Conservation (phyloP, 2,113 vertebrate genomes). For the Sylvietta virens region DNA sequence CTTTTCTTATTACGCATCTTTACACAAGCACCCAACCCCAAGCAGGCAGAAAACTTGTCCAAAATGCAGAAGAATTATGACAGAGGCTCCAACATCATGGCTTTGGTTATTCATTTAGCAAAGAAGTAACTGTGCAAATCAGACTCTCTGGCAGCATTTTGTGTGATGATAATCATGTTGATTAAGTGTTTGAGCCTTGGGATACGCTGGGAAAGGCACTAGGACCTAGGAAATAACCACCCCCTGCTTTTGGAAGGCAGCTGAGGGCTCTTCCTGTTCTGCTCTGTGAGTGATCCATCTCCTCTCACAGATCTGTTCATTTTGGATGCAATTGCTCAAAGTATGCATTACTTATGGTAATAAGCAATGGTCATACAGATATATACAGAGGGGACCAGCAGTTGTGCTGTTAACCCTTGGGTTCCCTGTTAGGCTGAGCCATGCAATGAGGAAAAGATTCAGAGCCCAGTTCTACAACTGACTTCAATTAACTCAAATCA, state of each 20-base stretch:
- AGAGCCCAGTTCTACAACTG: neutral
- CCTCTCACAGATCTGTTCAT: slow-evolving; percentile 36
- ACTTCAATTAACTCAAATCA: neutral
- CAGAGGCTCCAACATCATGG: neutral
- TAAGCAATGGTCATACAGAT: neutral
- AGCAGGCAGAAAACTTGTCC: neutral
- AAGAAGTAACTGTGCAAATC: neutral
- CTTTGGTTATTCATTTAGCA: neutral
- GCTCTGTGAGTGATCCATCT: slow-evolving; percentile 42
- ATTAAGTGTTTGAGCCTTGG: neutral
- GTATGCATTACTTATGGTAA: slow-evolving; percentile 34
- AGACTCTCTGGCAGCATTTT: neutral
- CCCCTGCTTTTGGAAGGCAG: slow-evolving; percentile 44
- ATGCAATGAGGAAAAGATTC: neutral
- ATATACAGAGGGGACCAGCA: slow-evolving; percentile 2
- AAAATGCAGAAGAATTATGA: slow-evolving; percentile 18
- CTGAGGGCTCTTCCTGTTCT: slow-evolving; percentile 58
- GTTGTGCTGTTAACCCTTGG: slow-evolving; percentile 31
- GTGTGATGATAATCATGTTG: slow-evolving; percentile 19
- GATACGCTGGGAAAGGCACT: neutral
- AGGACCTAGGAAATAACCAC: slow-evolving; percentile 44
- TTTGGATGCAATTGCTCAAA: slow-evolving; percentile 43
- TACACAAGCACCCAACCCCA: neutral
- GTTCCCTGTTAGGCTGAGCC: neutral
- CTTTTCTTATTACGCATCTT: slow-evolving; percentile 30